These are phyloP conservation scores for Platycheirus rosarum DNA, from an alignment of 2,888 invertebrate species.

Conservation along the genomic window DNA sequence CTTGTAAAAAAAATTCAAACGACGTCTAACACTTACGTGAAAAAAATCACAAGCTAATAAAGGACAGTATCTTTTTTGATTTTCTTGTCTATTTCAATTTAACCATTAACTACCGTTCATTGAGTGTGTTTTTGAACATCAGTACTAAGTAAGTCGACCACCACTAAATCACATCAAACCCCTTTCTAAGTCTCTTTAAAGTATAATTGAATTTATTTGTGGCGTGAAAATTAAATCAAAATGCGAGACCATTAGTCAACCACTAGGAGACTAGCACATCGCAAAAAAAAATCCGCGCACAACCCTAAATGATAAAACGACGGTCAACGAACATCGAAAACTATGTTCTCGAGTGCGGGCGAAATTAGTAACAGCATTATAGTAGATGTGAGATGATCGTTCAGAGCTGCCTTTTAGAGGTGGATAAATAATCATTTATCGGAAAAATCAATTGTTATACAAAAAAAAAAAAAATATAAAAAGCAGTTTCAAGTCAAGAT, in stretches of 20 bases:
- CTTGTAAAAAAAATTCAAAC: no score
- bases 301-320: constrained; percentile 39
- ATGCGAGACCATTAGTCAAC: constrained; percentile 52
- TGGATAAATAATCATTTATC: constrained; percentile 44
- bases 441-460: background rate
- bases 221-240: constrained; percentile 69
- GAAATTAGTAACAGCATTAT: constrained; percentile 69
- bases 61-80: no score
- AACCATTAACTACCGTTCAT: no score
- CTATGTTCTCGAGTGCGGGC: constrained; percentile 63
- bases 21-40: no score
- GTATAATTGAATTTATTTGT: constrained; percentile 68
- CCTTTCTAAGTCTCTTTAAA: constrained; percentile 44
- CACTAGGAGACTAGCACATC: constrained; percentile 23
- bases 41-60: no score
- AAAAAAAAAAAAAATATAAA: constrained; percentile 5
- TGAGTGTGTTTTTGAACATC: no score
- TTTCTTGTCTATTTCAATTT: no score
- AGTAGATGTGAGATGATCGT: constrained; percentile 72
- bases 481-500: constrained; percentile 47
- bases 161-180: constrained; percentile 76
- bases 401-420: constrained; percentile 59
- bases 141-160: no score
- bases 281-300: constrained; percentile 41
- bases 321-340: constrained; percentile 41